Conservation (phyloP, 2,113 vertebrate genomes). For the Sinocyclocheilus maitianheensis region DNA sequence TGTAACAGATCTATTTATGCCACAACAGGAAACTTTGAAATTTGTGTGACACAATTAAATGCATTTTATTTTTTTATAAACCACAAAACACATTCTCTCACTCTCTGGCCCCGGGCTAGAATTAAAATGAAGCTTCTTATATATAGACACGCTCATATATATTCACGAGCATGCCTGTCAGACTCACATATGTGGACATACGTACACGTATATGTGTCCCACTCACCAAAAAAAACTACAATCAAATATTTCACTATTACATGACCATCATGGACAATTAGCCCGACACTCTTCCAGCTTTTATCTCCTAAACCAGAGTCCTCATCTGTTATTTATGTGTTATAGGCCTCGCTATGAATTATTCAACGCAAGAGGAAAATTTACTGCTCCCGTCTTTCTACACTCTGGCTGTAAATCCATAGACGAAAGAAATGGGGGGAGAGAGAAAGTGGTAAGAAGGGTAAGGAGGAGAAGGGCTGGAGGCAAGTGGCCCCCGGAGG, state of each 20-base stretch:
- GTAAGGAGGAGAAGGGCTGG: constrained; percentile 56
- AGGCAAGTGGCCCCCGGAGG: constrained; percentile 77
- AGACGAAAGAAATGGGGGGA: constrained; percentile 19
- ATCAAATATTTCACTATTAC: constrained; percentile 77
- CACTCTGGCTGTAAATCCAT: constrained; percentile 76
- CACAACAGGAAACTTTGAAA: constrained; percentile 4
- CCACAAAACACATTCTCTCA: background rate
- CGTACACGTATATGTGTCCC: constrained; percentile 1
- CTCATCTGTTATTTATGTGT: constrained; percentile 78
- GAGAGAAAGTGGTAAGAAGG: no score
- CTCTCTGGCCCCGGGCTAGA: background rate
- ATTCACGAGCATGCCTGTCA: background rate
- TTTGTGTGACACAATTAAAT: constrained; percentile 14
- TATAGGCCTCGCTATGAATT: constrained; percentile 76
- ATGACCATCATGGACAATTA: constrained; percentile 79
- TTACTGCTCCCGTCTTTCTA: constrained; percentile 66
- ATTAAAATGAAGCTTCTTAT: background rate
- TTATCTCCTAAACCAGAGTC: constrained; percentile 80
- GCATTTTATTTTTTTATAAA: background rate
- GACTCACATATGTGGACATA: constrained; percentile 34
- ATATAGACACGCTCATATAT: background rate
- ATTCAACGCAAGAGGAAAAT: constrained; percentile 72
- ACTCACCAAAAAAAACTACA: constrained; percentile 52
- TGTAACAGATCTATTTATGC: constrained; percentile 27
- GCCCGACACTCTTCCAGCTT: constrained; percentile 74